phyloP scores from a whole-genome alignment of 2,797 vertebrate genomes.

The Botia almorhae region DNA sequence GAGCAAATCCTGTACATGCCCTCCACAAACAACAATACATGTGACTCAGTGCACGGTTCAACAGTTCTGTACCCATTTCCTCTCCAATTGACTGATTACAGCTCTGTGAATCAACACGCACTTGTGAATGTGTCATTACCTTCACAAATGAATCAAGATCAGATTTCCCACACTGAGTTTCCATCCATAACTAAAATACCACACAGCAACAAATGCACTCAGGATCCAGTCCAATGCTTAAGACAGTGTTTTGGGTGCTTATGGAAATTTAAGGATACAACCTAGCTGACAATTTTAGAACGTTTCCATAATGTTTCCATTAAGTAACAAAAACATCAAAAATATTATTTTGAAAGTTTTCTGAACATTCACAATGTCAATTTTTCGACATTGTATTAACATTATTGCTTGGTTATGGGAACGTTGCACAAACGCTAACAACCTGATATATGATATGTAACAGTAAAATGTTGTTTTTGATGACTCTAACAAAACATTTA shows the following conservation, averaged over 20 bases:
- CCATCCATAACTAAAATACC: background rate
- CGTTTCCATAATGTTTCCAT: too few species aligned
- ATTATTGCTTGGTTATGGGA: too few species aligned
- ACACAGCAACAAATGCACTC: background rate
- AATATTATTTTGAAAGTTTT: too few species aligned
- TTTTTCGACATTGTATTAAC: too few species aligned
- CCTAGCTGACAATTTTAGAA: too few species aligned
- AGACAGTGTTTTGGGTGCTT: slow-evolving; percentile 34
- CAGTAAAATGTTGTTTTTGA: too few species aligned
- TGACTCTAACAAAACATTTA: too few species aligned
- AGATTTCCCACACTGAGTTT: background rate
- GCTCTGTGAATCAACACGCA: slow-evolving; percentile 8
- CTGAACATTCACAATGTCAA: too few species aligned
- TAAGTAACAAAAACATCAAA: too few species aligned
- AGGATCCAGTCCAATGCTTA: slow-evolving; percentile 54
- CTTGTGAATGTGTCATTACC: slow-evolving; percentile 1
- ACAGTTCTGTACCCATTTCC: slow-evolving; percentile 9
- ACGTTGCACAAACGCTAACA: too few species aligned
- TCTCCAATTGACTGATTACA: background rate
- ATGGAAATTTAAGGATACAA: too few species aligned
- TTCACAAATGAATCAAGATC: slow-evolving; percentile 8
- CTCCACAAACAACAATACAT: slow-evolving; percentile 13
- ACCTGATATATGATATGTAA: too few species aligned
- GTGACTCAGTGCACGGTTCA: slow-evolving; percentile 3
- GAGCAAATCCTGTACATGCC: slow-evolving; percentile 34